phyloP scores from a whole-genome alignment of 2,113 vertebrate genomes.

The Tyto alba region DNA sequence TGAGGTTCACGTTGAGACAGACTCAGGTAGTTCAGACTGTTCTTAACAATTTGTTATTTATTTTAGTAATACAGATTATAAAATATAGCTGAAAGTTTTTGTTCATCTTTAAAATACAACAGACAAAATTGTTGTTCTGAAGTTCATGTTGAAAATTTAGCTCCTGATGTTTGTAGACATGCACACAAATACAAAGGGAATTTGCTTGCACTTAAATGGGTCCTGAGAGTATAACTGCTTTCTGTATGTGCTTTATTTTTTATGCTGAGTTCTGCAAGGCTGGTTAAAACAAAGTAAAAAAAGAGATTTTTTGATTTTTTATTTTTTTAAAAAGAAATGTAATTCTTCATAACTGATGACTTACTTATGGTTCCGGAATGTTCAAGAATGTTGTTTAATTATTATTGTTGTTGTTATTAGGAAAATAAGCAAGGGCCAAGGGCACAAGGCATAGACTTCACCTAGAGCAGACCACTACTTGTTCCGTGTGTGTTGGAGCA shows the following conservation, averaged over 20 bases:
- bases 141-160: background rate
- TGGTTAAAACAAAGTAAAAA: background rate
- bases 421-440: background rate
- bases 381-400: background rate
- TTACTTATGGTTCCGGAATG: background rate
- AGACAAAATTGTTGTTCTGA: background rate
- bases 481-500: background rate
- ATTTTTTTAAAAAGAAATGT: background rate
- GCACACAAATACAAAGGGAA: background rate
- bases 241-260: background rate
- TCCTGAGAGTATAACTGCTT: background rate
- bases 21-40: background rate
- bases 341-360: background rate
- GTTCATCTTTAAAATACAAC: background rate
- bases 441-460: background rate
- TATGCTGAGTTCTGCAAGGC: background rate
- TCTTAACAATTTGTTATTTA: background rate
- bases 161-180: background rate
- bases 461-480: background rate
- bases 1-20: background rate
- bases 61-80: background rate
- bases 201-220: background rate
- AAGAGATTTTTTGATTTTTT: fast-evolving
- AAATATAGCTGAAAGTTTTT: background rate
- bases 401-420: background rate